Base-by-base conservation (phyloP, 2,113 vertebrate species). In the Microcebus murinus region DNA sequence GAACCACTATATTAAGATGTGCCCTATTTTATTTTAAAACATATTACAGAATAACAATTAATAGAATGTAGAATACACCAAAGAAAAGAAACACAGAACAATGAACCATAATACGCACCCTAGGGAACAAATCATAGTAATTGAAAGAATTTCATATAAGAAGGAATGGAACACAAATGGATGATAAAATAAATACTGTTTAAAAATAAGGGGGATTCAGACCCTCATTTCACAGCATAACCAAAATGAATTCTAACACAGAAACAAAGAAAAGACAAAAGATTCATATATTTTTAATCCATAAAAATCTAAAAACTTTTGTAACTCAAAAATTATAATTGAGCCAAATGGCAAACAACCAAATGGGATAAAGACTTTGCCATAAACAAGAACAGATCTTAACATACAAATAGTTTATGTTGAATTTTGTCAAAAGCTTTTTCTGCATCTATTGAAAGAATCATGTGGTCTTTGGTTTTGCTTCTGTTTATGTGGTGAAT, bases 241-340 rank as follows among this genome's bases (percentile, higher is more conserved):
- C 50, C 63, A 92, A 94, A 93, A 91, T 84, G 27, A 92, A 82
- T 89, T 80, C 29, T 70, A 88, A 96, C 4, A 87, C 15, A 83
- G 50, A 87, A 63, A 50, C 34, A 71, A 88, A 93, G 8, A 88
- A 79, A 90, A 45, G 86, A 48, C 11, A 59, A 65, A 71, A 87
- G 48, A 55, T 67, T 87, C 8, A 39, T 29, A 14, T 67, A 68
- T 61, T 89, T 92, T 90, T 71, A 85, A 89, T 61, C 92, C 52
- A 84, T 48, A 90, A 89, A 92, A 92, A 94, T 84, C 21, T 87
- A 68, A 59, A 74, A 70, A 39, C 15, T 15, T 95, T 42, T 82
- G 21, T 73, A 74, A 86, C 50, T 88, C 76, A 91, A 91, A 86
- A 87, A 87, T 81, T 71, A 83, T 21, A 87, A 76, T 70, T 77